These are phyloP conservation scores for Palythoa heliodiscus DNA, from an alignment of 92 coral and sea anemone species.

Conservation along the genomic window DNA sequence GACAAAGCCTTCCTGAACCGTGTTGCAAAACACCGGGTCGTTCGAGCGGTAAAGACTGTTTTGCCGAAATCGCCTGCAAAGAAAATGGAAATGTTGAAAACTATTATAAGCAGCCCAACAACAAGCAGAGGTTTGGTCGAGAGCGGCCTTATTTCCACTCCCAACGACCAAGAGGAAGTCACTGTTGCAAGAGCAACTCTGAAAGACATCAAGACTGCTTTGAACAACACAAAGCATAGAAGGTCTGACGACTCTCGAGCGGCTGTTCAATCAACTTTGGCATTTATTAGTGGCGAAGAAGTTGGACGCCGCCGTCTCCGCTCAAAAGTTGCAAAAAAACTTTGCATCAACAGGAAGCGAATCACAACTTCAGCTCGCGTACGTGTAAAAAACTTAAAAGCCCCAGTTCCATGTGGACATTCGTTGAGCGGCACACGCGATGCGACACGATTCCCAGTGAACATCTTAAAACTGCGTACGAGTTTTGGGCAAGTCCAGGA, in stretches of 20 bases:
- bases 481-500: constrained; percentile 53
- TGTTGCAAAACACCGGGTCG: background rate
- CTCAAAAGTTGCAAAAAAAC: constrained; percentile 46
- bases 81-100: constrained; percentile 3
- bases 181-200: constrained; percentile 22
- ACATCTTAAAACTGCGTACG: constrained; percentile 39
- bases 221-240: background rate
- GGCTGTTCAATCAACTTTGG: constrained; percentile 17
- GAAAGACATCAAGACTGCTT: background rate
- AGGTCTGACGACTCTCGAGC: background rate
- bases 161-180: constrained; percentile 36
- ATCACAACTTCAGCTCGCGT: background rate
- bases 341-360: constrained; percentile 30
- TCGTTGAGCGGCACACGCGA: constrained; percentile 34
- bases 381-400: background rate
- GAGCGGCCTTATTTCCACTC: constrained; percentile 26
- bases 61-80: constrained; percentile 6
- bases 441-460: constrained; percentile 48
- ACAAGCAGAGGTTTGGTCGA: background rate
- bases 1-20: background rate
- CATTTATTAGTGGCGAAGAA: constrained; percentile 36
- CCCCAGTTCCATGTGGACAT: constrained; percentile 39
- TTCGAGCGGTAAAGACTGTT: background rate
- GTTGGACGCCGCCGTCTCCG: constrained; percentile 26
- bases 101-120: background rate